Evolutionary conservation across 1,140 invertebrate species (phyloP), one percentile per base, ranked within the genome.

Genomic region (Tribolium castaneum): DNA sequence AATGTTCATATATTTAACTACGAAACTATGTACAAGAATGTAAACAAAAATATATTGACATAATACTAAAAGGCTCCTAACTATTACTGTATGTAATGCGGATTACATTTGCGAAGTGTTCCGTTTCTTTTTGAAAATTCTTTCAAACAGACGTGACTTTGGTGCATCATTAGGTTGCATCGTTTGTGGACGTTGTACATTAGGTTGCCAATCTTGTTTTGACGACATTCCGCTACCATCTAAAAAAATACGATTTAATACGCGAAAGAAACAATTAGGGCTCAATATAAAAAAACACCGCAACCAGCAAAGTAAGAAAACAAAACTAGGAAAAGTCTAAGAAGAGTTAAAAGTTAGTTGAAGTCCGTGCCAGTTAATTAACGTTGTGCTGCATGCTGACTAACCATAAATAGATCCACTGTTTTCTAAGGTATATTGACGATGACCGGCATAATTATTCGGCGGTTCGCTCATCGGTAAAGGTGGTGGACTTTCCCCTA

Each of bases 401-500:
- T 83, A 82, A 83, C 82, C 82, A 78, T 83, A 81, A 39, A 80
- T 71, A 76, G 71, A 75, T 81, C 82, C 82, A 71, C 78, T 83
- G 79, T 77, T 81, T 59, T 82, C 79, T 22, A 78, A 72, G 9
- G 74, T 79, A 80, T 81, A 79, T 39, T 12, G 72, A 39, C 78
- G 59, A 62, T 80, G 81, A 9, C 78, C 54, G 39, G 71, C 70
- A 76, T 82, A 79, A 80, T 76, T 81, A 75, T 80, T 79, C 45
- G 85, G 84, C 52, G 84, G 84, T 52, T 85, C 83, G 14, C 79
- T 84, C 78, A 83, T 80, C 71, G 85, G 85, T 77, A 86, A 80
- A 35, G 85, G 85, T 54, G 85, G 85, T 80, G 84, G 84, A 83
- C 82, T 85, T 78, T 85, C 85, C 78, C 82, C 83, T 83, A 82